These are phyloP conservation scores for human DNA, from an alignment of 2,113 vertebrate genomes.

Conservation along the genomic window GRCh38 chr15:79163001-79163500, in stretches of 20 bases:
- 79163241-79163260: background rate
- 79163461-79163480: background rate
- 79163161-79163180: background rate
- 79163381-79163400: slow-evolving; percentile 7
- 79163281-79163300: background rate
- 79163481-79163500: background rate
- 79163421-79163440: slow-evolving; percentile 2
- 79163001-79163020: background rate
- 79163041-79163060: background rate
- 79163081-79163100: background rate
- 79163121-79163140: background rate
- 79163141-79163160: background rate
- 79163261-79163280: background rate
- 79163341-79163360: background rate
- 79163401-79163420: slow-evolving; percentile 15
- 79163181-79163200: background rate
- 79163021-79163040: background rate
- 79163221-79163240: background rate
- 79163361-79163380: background rate
- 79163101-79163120: background rate
- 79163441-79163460: background rate
- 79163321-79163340: no score
- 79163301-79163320: background rate
- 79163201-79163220: background rate
- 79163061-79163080: background rate